Base-by-base conservation (phyloP, 1,140 invertebrate species). In the Drosophila varians region DNA sequence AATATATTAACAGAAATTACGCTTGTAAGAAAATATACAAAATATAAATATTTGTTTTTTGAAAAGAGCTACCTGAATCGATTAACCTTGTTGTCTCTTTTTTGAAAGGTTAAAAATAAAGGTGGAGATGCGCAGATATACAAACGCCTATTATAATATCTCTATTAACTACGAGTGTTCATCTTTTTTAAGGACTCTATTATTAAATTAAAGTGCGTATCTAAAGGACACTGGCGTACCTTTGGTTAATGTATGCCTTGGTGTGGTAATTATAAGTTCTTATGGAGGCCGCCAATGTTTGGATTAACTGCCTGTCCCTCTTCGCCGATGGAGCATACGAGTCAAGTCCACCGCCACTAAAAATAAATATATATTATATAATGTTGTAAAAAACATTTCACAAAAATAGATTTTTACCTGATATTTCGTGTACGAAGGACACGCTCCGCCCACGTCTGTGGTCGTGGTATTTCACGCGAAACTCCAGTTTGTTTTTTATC, bases 401-500 rank as follows among this genome's bases (percentile, higher is more conserved):
- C 3, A 14, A 26, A 34, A 43, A 34, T 26, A 9, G 12, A 42
- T 8, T 47, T 12, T 19, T 58, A 91, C 90, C 77, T 90, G 52
- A 71, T 74, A 66, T 82, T 74, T 42, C 72, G 76, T 58, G 94
- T 95, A 48, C 95, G 93, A 23, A 96, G 92, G 16, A 94, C 94
- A 19, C 96, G 93, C 91, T 97, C 96, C 21, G 94, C 94, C 96
- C 96, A 97, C 38, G 96, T 96, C 90, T 96, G 94, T 2, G 96
- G 93, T 43, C 94, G 92, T 1, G 96, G 96, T 26, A 93, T 93
- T 54, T 96, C 96, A 12, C 94, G 92, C 1, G 91, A 90, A 21
- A 95, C 89, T 1, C 96, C 96, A 66, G 92, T 93, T 80, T 94
- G 93, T 51, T 95, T 93, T 80, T 94, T 94, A 84, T 97, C 94